Conservation (phyloP, 2,888 invertebrate species). For the Brassicogethes aeneus region DNA sequence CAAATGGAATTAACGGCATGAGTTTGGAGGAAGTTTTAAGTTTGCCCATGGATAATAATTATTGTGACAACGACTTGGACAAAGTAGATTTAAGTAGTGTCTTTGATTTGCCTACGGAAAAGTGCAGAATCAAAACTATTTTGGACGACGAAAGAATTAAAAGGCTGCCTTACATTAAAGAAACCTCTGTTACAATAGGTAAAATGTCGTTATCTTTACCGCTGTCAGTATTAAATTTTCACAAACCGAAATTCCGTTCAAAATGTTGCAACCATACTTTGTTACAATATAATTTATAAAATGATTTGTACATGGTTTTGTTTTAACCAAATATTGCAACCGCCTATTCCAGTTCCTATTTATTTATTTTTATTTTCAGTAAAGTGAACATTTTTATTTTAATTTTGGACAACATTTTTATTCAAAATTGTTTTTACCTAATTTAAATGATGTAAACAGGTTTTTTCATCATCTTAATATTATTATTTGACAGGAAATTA, state of each 20-base stretch:
- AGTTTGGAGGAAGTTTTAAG: slow-evolving; percentile 12
- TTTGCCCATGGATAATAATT: slow-evolving; percentile 15
- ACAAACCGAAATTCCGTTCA: slow-evolving; percentile 11
- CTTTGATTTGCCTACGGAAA: slow-evolving; percentile 20
- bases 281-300: slow-evolving; percentile 29
- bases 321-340: too few species aligned
- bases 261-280: slow-evolving; percentile 29
- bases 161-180: slow-evolving; percentile 16
- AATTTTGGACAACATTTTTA: too few species aligned
- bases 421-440: too few species aligned
- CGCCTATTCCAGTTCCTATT: too few species aligned
- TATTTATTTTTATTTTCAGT: too few species aligned
- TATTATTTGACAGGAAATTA: too few species aligned
- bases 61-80: background rate
- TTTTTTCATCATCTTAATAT: too few species aligned
- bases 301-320: too few species aligned
- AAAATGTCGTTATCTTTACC: slow-evolving; percentile 30
- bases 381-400: too few species aligned
- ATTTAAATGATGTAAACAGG: too few species aligned
- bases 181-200: slow-evolving; percentile 25
- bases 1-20: too few species aligned
- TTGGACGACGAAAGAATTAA: slow-evolving; percentile 15
- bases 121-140: slow-evolving; percentile 17
- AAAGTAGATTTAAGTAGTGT: slow-evolving; percentile 17
- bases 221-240: slow-evolving; percentile 25